These are phyloP conservation scores for Nesoenas mayeri DNA, from an alignment of 2,113 vertebrate species.

Conservation along the genomic window DNA sequence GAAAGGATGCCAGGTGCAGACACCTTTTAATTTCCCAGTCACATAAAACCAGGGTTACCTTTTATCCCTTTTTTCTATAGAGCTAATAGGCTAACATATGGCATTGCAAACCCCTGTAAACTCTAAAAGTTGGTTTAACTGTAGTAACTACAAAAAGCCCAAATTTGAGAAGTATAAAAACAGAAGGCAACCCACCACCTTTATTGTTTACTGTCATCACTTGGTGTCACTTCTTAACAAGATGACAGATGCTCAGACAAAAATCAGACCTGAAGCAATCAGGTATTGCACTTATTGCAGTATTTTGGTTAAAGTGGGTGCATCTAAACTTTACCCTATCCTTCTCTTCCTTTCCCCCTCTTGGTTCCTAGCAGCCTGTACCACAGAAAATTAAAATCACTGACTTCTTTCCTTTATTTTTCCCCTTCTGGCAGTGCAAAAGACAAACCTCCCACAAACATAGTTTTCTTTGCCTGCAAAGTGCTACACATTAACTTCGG, in stretches of 20 bases:
- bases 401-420: neutral
- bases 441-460: neutral
- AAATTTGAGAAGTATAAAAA: neutral
- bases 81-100: neutral
- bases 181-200: neutral
- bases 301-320: neutral
- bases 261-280: neutral
- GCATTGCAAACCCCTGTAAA: neutral
- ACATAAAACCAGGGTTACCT: neutral
- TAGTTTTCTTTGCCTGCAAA: neutral
- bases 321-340: neutral
- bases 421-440: neutral
- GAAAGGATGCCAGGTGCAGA: neutral
- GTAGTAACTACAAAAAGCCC: constrained; percentile 5
- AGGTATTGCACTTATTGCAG: neutral
- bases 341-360: neutral
- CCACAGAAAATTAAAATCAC: neutral
- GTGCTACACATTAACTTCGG: neutral
- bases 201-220: neutral
- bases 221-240: neutral
- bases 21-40: neutral
- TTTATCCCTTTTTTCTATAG: neutral
- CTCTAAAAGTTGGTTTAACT: neutral
- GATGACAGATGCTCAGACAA: neutral
- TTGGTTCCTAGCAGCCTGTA: neutral